These are phyloP conservation scores for Diarsia brunnea DNA, from an alignment of 2,888 invertebrate species.

Conservation along the genomic window DNA sequence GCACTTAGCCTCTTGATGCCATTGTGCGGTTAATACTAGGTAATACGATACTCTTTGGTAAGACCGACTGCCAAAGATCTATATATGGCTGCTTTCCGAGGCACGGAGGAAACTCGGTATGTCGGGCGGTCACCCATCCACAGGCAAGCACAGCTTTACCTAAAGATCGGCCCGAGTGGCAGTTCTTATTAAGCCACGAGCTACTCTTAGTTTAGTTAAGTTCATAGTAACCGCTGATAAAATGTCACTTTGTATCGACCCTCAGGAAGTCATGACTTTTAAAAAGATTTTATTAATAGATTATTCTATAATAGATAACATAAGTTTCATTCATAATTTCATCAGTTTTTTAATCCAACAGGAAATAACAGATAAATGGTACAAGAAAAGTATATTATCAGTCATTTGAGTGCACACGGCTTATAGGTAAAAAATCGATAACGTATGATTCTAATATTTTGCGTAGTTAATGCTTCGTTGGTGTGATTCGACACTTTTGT, in stretches of 20 bases:
- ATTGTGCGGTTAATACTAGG: too few relatives aligned
- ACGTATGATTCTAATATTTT: neutral
- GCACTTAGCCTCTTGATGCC: too few relatives aligned
- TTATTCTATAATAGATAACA: neutral
- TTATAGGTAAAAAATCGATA: neutral
- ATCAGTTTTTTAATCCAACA: conserved; percentile 9
- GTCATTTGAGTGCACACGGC: neutral
- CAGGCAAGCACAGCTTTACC: too few relatives aligned
- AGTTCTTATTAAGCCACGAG: too few relatives aligned
- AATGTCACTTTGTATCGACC: neutral
- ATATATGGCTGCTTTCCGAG: too few relatives aligned
- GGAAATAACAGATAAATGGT: neutral
- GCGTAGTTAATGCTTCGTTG: neutral
- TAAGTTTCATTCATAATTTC: conserved; percentile 15
- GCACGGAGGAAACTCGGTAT: too few relatives aligned
- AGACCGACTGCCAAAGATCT: too few relatives aligned
- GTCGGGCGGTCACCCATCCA: too few relatives aligned
- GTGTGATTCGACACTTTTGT: neutral
- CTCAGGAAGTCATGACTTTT: neutral
- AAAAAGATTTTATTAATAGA: neutral
- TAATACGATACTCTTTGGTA: too few relatives aligned
- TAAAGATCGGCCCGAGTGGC: too few relatives aligned
- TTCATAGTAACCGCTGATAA: neutral
- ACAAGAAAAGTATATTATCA: conserved; percentile 1
- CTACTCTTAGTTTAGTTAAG: too few relatives aligned